Evolutionary conservation across 2,113 vertebrate species (phyloP), one percentile per base, ranked within the genome.

Genomic region (Eretmodus cyanostictus): DNA sequence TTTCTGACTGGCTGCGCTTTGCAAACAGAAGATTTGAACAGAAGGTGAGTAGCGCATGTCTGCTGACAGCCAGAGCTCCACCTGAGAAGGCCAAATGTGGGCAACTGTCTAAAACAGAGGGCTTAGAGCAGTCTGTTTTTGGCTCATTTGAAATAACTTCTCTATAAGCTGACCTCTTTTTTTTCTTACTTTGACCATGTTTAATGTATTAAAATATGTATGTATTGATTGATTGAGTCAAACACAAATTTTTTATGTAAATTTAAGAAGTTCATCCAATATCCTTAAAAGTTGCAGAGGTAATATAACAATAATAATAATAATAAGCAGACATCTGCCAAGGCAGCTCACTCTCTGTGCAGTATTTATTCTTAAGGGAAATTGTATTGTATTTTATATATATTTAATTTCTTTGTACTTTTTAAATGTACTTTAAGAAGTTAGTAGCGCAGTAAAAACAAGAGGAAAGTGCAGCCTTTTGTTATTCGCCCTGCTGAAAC

Each of bases 301-400:
- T 22, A 66, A 66, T 66, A 66, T n/a, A 66, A 66, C 17, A 63
- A 61, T 4, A 55, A 57, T 4, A 16, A 16, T 9, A 61, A 61
- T 5, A n/a, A n/a, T 0, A 5, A 66, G 17, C 0, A 66, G 17
- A 66, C 6, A 36, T 36, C 61, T 66, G 31, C 2, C 17, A 66
- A 36, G 61, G 61, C 61, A 66, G 17, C 61, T 36, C 61, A 66
- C 61, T 5, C 3, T 66, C 31, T 66, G 31, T 36, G 31, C 31
- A 66, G 31, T n/a, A 66, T 66, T 12, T 66, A 66, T 31, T 66
- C 61, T 36, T 66, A 36, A n/a, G 61, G 31, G 61, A 36, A 63
- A 12, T 66, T 36, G 31, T n/a, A 36, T 36, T 66, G 31, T 36
- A 66, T 66, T 66, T 66, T n/a, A 38, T 66, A 66, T n/a, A 2